Conservation (phyloP, 2,797 vertebrate genomes). For the Scomberomorus guttatus region DNA sequence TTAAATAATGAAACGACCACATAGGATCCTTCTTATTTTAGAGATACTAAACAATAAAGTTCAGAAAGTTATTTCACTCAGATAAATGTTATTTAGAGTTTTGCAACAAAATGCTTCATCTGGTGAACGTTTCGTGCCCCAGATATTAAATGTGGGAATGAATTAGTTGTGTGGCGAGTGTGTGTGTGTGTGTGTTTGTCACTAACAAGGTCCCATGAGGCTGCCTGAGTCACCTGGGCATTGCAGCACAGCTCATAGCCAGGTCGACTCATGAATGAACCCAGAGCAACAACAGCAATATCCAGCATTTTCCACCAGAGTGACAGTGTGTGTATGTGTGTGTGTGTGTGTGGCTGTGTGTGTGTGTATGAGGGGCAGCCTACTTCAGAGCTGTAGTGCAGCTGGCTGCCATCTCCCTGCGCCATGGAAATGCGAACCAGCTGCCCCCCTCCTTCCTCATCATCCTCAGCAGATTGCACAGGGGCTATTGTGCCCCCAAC, state of each 20-base stretch:
- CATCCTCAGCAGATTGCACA: slow-evolving; percentile 75
- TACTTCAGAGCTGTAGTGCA: slow-evolving; percentile 63
- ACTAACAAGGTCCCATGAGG: slow-evolving; percentile 74
- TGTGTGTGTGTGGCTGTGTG: slow-evolving; percentile 19
- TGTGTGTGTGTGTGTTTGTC: slow-evolving; percentile 50
- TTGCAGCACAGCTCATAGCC: slow-evolving; percentile 58
- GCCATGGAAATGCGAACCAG: slow-evolving; percentile 83
- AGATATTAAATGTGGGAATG: slow-evolving; percentile 38
- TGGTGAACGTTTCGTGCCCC: slow-evolving; percentile 21
- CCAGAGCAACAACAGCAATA: slow-evolving; percentile 54
- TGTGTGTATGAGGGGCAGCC: slow-evolving; percentile 14
- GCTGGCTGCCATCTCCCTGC: slow-evolving; percentile 73
- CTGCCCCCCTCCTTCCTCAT: slow-evolving; percentile 71
- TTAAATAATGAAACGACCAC: slow-evolving; percentile 1
- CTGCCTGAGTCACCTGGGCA: slow-evolving; percentile 62
- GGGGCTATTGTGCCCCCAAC: slow-evolving; percentile 65
- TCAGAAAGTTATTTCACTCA: slow-evolving; percentile 3
- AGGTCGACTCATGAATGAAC: slow-evolving; percentile 75
- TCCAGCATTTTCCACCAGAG: slow-evolving; percentile 50
- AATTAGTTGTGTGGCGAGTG: slow-evolving; percentile 1
- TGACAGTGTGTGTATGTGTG: slow-evolving; percentile 5
- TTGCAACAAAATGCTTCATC: slow-evolving; percentile 20
- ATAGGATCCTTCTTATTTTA: slow-evolving; percentile 8
- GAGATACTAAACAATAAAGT: slow-evolving; percentile 12
- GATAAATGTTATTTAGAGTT: slow-evolving; percentile 23